Evolutionary conservation across 1,140 invertebrate species (phyloP), one percentile per base, ranked within the genome.

Genomic region (Anastatus disparis): DNA sequence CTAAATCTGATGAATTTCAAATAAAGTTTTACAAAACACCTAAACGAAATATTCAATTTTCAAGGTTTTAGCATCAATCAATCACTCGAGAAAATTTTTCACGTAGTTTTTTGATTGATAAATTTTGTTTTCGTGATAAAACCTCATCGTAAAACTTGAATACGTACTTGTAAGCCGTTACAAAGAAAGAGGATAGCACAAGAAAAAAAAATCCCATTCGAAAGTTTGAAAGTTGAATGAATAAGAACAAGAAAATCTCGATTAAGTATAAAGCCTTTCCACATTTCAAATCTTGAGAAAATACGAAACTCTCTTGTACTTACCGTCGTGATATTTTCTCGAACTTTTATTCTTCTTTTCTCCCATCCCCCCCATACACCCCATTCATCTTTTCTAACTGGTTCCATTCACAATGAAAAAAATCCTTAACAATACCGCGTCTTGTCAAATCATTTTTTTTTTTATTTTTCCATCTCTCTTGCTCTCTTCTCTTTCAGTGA

Each of bases 401-500:
- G 64, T 55, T 42, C 65, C 26, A n/a, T n/a, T n/a, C n/a, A 38
- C 40, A 27, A 58, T 67, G 53, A 27, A 29, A 29, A 56, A 67
- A 52, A 59, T 68, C 56, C 58, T 22, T 15, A 38, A 26, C 31
- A 50, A 61, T 69, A 44, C 35, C 58, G 56, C 67, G 44, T 69
- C 46, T 44, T 69, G 53, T 62, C 58, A 46, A 70, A 62, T 61
- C 48, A 44, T 62, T 62, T 61, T 61, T 61, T 61, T 29, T 27
- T 26, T n/a, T 29, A 29, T 15, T 40, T 38, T 35, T 29, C 46
- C 46, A n/a, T n/a, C n/a, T n/a, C n/a, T n/a, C n/a, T n/a, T n/a
- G n/a, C n/a, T n/a, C n/a, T n/a, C 31, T n/a, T 26, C 20, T n/a
- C 27, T 29, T 53, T 3, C 3, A n/a, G n/a, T 3, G 24, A 48